Base-by-base conservation (phyloP, 2,888 invertebrate species). In the Carterocephalus palaemon region DNA sequence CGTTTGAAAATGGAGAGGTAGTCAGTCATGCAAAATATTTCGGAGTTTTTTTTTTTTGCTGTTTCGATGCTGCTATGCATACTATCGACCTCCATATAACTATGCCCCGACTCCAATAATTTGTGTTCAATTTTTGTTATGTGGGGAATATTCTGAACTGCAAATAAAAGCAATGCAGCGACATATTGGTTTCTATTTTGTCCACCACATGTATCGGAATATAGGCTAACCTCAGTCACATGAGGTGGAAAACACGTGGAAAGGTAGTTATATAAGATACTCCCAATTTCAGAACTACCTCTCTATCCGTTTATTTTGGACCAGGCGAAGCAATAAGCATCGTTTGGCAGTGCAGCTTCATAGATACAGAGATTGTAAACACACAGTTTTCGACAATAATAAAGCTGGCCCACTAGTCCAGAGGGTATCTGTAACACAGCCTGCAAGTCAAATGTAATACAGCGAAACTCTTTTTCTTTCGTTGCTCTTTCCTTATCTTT, bases 161-260 rank as follows among this genome's bases (percentile, higher is more conserved):
- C n/a, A n/a, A n/a, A n/a, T n/a, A n/a, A 16, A 6, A 24, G 26
- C 32, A 41, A 22, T 10, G 31, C 23, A 32, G 9, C 26, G 7
- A 43, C 32, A 23, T 20, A 43, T n/a, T 43, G 43, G 8, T 43
- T 43, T 20, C 28, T 24, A 12, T 43, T 43, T 23, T 43, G 43
- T 6, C 28, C 34, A n/a, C 17, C 24, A 10, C 32, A 32, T 19
- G 43, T 43, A 17, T 43, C 36, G n/a, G 28, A 34, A 28, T 19
- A 34, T 7, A 34, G 29, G 10, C 19, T 20, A 9, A 33, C 16
- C 20, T 36, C 20, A 2, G 12, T 28, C 2, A 38, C 32, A n/a
- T 36, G n/a, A 20, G 19, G 10, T 12, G 33, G 22, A 13, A 36
- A 7, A 29, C 13, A 29, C 4, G 7, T 28, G 10, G 29, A 26